Conservation (phyloP, 2,888 invertebrate species). For the Cheilosia scutellata region DNA sequence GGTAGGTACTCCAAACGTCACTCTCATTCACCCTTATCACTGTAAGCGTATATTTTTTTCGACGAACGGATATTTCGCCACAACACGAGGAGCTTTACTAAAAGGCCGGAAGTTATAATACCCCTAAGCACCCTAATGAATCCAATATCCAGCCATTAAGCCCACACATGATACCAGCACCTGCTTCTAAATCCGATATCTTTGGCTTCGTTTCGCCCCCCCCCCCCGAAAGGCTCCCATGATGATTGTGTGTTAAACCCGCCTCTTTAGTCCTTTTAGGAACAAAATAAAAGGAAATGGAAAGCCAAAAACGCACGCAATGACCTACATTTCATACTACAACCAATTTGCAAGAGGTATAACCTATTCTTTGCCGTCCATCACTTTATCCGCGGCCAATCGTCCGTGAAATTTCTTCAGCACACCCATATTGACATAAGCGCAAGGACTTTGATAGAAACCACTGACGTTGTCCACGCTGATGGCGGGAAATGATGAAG, state of each 20-base stretch:
- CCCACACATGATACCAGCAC: constrained; percentile 44
- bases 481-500: constrained; percentile 58
- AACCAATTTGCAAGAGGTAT: constrained; percentile 49
- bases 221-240: background rate
- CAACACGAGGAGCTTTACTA: constrained; percentile 25
- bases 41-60: background rate
- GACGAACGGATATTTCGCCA: background rate
- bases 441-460: constrained; percentile 58
- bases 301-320: constrained; percentile 69
- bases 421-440: constrained; percentile 66
- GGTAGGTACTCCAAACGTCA: background rate
- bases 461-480: background rate
- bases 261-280: background rate
- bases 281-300: background rate
- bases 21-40: constrained; percentile 1
- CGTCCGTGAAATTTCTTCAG: constrained; percentile 63
- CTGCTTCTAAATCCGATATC: constrained; percentile 52
- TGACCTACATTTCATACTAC: constrained; percentile 60
- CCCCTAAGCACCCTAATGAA: constrained; percentile 68
- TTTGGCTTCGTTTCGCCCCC: background rate
- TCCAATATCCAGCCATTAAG: constrained; percentile 51
- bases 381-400: constrained; percentile 72
- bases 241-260: constrained; percentile 31
- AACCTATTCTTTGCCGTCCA: constrained; percentile 44
- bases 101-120: constrained; percentile 53